A percentile compares a stretch with the other conserved stretches of the same genome.
Conservation (phyloP, 92 coral and sea anemone genomes). For the Ricordea florida region DNA sequence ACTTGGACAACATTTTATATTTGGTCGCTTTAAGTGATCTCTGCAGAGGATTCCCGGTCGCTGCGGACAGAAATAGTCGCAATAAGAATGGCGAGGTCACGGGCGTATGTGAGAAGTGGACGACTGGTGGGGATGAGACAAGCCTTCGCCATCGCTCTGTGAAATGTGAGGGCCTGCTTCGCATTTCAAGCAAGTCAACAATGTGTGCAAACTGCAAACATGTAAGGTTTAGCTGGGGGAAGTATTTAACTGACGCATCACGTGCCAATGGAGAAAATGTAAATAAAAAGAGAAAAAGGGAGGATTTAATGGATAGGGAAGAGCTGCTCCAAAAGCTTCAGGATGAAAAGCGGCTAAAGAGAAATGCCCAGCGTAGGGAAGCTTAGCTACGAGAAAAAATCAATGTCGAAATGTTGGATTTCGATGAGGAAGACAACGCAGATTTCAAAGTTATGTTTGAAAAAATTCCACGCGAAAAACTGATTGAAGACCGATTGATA, state of each 20-base stretch:
- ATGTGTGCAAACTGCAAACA: not conserved
- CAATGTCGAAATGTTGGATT: conserved; percentile 18
- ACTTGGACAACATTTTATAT: too few relatives aligned
- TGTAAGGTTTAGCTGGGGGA: not conserved
- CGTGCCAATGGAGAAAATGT: not conserved
- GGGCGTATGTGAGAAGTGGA: not conserved
- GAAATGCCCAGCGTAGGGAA: conserved; percentile 23
- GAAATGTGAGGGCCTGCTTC: not conserved
- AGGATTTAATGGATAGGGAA: conserved; percentile 10
- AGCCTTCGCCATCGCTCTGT: not conserved
- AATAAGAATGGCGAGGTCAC: too few relatives aligned
- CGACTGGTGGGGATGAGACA: not conserved
- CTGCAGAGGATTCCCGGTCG: too few relatives aligned
- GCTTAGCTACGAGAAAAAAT: not conserved
- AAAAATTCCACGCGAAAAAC: not conserved
- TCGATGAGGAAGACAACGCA: conserved; percentile 16
- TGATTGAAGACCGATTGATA: conserved; percentile 29
- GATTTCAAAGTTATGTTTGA: conserved; percentile 25
- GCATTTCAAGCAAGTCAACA: not conserved
- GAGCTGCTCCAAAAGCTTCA: conserved; percentile 38
- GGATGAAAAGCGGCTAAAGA: conserved; percentile 37
- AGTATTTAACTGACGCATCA: not conserved
- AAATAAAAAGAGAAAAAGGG: conserved; percentile 12
- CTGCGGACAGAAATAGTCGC: too few relatives aligned
- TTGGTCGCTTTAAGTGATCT: too few relatives aligned